Evolutionary conservation across 1,140 invertebrate species (phyloP), one percentile per base, ranked within the genome.

Genomic region (Radopholus similis): DNA sequence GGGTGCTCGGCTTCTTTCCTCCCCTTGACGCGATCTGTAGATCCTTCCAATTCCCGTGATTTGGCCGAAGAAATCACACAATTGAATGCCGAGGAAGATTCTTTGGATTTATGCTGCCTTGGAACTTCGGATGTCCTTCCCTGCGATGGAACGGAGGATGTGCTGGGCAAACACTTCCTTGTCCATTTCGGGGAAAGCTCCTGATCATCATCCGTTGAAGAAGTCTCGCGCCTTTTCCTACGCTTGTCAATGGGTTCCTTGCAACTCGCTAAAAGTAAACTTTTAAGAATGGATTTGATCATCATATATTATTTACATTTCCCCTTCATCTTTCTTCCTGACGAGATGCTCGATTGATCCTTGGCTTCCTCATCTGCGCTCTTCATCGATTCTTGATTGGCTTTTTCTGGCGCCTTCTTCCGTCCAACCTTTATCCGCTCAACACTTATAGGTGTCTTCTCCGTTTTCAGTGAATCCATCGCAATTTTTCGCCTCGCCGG

Each of bases 201-300:
- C 8, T 49, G 37, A 26, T 62, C 59, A 21, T 49, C 59, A 59
- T 59, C 56, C 9, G 56, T 59, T 28, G 59, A 47, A 47, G 51
- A 54, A 4, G 59, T 32, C 18, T 49, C 59, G 34, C 28, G 26
- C 35, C 34, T 35, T 40, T 62, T 62, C 23, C 4, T 18, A 4
- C 21, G 35, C 32, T 34, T 49, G 23, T 49, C 59, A 18, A 49
- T 2, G 13, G 35, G 0, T 23, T 23, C 34, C 30, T 62, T 62
- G 21, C 59, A 62, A 26, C 8, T 40, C 5, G 53, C 51, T 60
- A 18, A 15, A 37, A 34, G 8, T 28, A 26, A 64, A 37, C 30
- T 51, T 18, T 13, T 30, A 60, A 47, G 13, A 4, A 11, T 21
- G 21, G 26, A 15, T 64, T 35, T 9, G 5, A 32, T 3, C 5